Percentiles rank a stretch among this genome's conserved stretches.
These are phyloP conservation scores for Dinomys branickii DNA, from an alignment of 2,113 vertebrate species.

Conservation along the genomic window DNA sequence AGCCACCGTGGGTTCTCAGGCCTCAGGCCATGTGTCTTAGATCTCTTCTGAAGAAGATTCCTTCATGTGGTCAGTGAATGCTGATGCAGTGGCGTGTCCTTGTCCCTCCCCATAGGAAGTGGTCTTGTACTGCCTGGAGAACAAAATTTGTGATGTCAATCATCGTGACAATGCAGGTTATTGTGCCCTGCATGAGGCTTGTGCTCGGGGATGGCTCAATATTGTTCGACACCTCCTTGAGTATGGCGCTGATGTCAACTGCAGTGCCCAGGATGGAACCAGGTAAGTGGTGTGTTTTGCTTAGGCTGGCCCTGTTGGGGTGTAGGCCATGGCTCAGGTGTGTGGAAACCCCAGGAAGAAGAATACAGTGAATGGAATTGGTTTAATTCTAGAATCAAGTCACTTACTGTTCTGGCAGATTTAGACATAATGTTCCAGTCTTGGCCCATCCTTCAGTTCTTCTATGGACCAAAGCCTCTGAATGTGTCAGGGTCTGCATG, in stretches of 20 bases:
- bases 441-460: neutral
- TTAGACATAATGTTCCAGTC: neutral
- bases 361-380: neutral
- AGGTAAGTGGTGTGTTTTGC: constrained; percentile 85
- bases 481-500: neutral
- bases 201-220: constrained; percentile 94
- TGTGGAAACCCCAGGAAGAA: neutral
- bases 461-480: neutral
- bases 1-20: neutral
- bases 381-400: neutral
- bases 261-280: constrained; percentile 97
- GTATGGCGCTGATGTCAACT: constrained; percentile 96
- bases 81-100: neutral
- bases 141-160: constrained; percentile 94
- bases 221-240: constrained; percentile 95
- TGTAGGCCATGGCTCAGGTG: neutral
- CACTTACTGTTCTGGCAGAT: neutral
- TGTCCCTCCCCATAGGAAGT: constrained; percentile 90
- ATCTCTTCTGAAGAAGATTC: neutral
- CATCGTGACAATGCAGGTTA: constrained; percentile 96
- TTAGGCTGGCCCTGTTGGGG: neutral
- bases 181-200: constrained; percentile 96
- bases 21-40: neutral
- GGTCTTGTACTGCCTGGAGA: constrained; percentile 95
- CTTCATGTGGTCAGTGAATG: too few species aligned